Evolutionary conservation across 2,113 vertebrate genomes (phyloP).

Genomic region (Ictalurus furcatus): DNA sequence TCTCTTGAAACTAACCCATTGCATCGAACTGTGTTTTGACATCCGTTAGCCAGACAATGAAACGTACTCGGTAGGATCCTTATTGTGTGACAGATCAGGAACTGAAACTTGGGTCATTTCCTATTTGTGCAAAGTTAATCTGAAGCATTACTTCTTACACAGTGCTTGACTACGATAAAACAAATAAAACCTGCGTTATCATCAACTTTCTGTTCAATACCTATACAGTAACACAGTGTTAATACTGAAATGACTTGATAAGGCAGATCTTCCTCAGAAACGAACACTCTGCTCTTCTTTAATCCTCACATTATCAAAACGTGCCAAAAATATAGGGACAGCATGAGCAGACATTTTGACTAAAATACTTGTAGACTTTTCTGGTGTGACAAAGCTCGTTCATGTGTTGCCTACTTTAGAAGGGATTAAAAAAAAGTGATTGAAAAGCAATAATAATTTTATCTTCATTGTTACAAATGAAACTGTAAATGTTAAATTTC

Average conservation of each 20-base stretch:
- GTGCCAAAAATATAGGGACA: neutral
- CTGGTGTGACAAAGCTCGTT: neutral
- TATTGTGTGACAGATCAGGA: neutral
- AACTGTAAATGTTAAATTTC: neutral
- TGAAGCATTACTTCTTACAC: neutral
- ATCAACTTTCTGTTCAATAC: neutral
- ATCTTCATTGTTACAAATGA: neutral
- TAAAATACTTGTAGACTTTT: neutral
- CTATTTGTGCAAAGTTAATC: neutral
- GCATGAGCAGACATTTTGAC: neutral
- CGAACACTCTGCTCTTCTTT: neutral
- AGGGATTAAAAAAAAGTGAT: too few species aligned
- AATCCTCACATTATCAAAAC: neutral
- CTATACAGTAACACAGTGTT: neutral
- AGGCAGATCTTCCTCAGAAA: neutral
- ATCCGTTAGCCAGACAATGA: neutral
- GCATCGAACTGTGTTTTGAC: neutral
- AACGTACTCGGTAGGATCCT: too few species aligned
- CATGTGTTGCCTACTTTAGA: neutral
- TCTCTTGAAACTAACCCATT: neutral
- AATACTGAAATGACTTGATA: neutral
- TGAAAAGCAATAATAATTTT: neutral
- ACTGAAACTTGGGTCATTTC: constrained; percentile 4
- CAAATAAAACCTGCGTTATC: neutral
- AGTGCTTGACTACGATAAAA: neutral